Percentiles rank a stretch among this genome's conserved stretches.
These are phyloP conservation scores for Priocnemis perturbator DNA, from an alignment of 2,888 invertebrate species.

Conservation along the genomic window DNA sequence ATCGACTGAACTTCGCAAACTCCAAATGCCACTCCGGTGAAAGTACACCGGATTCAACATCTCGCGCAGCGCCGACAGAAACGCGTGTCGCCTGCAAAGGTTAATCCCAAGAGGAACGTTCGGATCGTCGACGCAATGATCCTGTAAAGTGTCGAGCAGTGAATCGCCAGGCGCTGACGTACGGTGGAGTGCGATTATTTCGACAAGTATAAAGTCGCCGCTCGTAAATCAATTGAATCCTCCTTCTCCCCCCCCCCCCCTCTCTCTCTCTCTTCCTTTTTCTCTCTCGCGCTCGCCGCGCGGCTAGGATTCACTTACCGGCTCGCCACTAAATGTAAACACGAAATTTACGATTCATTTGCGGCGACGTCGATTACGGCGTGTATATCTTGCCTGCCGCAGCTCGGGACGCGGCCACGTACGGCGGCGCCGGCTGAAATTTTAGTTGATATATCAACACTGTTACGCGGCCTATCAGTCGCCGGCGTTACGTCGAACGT, in stretches of 20 bases:
- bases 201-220: constrained; percentile 1
- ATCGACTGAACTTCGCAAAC: no score
- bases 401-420: no score
- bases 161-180: no score
- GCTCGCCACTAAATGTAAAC: constrained; percentile 3
- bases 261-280: no score
- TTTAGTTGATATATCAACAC: background rate
- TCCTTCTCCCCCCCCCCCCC: no score
- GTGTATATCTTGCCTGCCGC: constrained; percentile 9
- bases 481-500: background rate
- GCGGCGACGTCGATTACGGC: constrained; percentile 13
- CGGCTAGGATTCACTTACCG: background rate
- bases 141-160: no score
- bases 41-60: no score
- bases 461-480: constrained; percentile 2
- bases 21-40: no score
- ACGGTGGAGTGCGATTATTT: background rate
- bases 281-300: background rate
- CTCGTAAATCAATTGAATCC: background rate
- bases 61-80: no score
- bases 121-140: no score
- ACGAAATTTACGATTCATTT: constrained; percentile 13
- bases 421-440: background rate
- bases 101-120: no score
- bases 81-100: no score